phyloP scores from a whole-genome alignment of 2,113 vertebrate species.

The Porphyrio hochstetteri region DNA sequence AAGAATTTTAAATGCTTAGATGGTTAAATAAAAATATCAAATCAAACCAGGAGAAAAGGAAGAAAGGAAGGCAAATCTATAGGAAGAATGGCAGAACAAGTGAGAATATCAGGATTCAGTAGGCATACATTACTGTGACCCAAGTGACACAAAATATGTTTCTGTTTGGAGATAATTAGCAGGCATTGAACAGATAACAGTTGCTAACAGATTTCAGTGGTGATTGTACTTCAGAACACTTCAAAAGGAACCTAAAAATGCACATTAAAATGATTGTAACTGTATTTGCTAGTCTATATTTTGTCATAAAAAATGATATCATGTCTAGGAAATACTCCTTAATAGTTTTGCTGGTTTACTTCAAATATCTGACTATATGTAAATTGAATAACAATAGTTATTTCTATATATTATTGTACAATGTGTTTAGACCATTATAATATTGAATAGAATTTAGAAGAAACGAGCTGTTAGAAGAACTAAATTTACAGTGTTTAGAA shows the following conservation, averaged over 20 bases:
- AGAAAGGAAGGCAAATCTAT: background rate
- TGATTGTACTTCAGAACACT: background rate
- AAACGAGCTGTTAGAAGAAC: background rate
- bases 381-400: background rate
- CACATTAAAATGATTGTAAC: background rate
- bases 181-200: background rate
- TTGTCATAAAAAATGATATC: background rate
- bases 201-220: background rate
- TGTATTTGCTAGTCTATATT: background rate
- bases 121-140: background rate
- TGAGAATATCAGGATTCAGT: fast-evolving
- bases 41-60: background rate
- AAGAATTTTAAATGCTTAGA: background rate
- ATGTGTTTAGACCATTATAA: background rate
- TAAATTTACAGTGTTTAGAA: background rate
- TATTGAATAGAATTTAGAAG: background rate
- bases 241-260: background rate
- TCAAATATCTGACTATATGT: background rate
- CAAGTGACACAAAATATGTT: background rate
- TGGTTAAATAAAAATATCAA: background rate
- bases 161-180: background rate
- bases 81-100: background rate
- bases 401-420: background rate
- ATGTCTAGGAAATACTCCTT: background rate
- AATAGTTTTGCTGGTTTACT: background rate